A percentile compares a stretch with the other conserved stretches of the same genome.
Conservation (phyloP, 30 jellyfish, hydroid and myxozoan genomes). For the Cassiopea andromeda region DNA sequence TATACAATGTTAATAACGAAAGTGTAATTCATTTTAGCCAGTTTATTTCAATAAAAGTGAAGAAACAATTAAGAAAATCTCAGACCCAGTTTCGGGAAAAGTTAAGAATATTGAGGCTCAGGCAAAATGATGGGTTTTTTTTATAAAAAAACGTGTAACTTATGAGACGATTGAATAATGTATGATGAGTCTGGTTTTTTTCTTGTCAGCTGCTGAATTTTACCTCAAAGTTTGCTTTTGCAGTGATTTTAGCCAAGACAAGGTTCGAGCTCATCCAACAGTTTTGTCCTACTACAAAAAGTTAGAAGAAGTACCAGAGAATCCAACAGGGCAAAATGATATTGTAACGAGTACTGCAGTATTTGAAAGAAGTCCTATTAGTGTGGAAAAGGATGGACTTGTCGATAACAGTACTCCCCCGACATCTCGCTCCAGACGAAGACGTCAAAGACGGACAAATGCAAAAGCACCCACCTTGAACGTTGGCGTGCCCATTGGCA, state of each 20-base stretch:
- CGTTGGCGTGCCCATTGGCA: neutral
- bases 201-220: too few species aligned
- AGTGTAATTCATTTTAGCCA: too few species aligned
- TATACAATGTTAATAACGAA: too few species aligned
- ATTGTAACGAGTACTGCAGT: neutral
- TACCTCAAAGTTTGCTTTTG: neutral
- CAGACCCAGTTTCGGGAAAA: too few species aligned
- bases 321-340: neutral
- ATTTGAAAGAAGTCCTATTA: neutral
- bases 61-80: too few species aligned
- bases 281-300: constrained; percentile 51
- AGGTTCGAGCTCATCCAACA: constrained; percentile 76
- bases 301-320: constrained; percentile 7
- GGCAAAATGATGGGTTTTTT: too few species aligned
- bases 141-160: too few species aligned
- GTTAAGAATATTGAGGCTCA: too few species aligned
- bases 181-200: too few species aligned
- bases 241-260: constrained; percentile 61
- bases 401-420: neutral
- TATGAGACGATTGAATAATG: too few species aligned
- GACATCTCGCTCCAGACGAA: neutral
- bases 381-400: neutral
- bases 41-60: too few species aligned
- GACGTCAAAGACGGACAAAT: neutral
- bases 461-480: neutral